Conservation (phyloP, 2,888 invertebrate species). For the Nephrotoma flavescens region DNA sequence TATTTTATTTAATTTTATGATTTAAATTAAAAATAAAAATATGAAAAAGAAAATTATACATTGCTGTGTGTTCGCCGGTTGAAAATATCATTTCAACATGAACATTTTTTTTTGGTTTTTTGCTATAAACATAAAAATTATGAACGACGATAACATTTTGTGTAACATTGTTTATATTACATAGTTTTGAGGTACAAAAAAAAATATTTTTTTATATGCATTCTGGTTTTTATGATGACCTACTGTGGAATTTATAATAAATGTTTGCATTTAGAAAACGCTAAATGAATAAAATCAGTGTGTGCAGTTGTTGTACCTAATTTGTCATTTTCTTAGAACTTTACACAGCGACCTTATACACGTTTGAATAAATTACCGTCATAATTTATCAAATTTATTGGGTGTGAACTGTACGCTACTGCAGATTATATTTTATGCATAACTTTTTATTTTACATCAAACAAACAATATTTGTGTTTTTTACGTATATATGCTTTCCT, state of each 20-base stretch:
- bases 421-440: neutral
- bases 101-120: neutral
- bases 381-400: neutral
- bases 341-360: neutral
- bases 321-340: neutral
- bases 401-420: neutral
- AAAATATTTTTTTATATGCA: neutral
- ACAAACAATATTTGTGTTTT: neutral
- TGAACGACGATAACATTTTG: neutral
- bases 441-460: neutral
- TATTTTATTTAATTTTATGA: neutral
- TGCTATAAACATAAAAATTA: neutral
- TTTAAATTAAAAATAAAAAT: neutral
- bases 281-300: neutral
- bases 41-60: neutral
- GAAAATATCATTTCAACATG: neutral
- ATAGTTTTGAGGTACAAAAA: neutral
- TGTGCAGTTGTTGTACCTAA: neutral
- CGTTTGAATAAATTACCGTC: neutral
- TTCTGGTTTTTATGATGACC: neutral
- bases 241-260: neutral
- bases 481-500: neutral
- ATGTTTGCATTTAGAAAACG: neutral
- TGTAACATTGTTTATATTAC: neutral
- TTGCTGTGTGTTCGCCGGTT: neutral